A percentile compares a stretch with the other conserved stretches of the same genome.
phyloP scores from a whole-genome alignment of 1,140 invertebrate species.

The Xylocopa sonorina region DNA sequence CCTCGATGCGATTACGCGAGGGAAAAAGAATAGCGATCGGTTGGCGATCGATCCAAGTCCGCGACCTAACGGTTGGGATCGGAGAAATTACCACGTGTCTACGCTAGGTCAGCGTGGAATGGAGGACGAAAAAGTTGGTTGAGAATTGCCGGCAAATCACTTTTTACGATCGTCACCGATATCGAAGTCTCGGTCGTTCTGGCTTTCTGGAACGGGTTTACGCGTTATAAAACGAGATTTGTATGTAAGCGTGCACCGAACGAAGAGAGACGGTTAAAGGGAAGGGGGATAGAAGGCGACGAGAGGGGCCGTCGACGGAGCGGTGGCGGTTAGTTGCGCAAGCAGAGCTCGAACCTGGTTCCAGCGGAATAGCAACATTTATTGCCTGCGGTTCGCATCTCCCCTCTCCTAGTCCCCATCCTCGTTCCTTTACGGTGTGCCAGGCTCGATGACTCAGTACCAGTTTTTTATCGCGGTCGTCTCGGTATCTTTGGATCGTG shows the following conservation, averaged over 20 bases:
- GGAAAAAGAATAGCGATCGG: no score
- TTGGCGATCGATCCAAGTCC: no score
- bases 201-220: slow-evolving; percentile 21
- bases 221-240: slow-evolving; percentile 41
- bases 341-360: slow-evolving; percentile 37
- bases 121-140: background rate
- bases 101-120: background rate
- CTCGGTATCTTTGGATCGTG: slow-evolving; percentile 39
- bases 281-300: background rate
- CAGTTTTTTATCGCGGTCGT: slow-evolving; percentile 32
- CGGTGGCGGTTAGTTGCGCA: slow-evolving; percentile 38
- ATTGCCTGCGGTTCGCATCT: slow-evolving; percentile 25
- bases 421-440: slow-evolving; percentile 18
- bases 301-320: background rate
- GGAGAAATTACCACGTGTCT: background rate
- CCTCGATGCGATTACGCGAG: slow-evolving; percentile 15
- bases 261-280: no score
- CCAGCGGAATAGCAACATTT: slow-evolving; percentile 42
- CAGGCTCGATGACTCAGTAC: slow-evolving; percentile 46
- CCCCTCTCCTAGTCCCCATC: slow-evolving; percentile 21
- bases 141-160: slow-evolving; percentile 15
- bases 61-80: no score
- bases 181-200: background rate
- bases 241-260: slow-evolving; percentile 12
- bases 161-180: slow-evolving; percentile 19